A percentile compares a stretch with the other conserved stretches of the same genome.
phyloP scores from a whole-genome alignment of 2,113 vertebrate species.

The Castor canadensis region DNA sequence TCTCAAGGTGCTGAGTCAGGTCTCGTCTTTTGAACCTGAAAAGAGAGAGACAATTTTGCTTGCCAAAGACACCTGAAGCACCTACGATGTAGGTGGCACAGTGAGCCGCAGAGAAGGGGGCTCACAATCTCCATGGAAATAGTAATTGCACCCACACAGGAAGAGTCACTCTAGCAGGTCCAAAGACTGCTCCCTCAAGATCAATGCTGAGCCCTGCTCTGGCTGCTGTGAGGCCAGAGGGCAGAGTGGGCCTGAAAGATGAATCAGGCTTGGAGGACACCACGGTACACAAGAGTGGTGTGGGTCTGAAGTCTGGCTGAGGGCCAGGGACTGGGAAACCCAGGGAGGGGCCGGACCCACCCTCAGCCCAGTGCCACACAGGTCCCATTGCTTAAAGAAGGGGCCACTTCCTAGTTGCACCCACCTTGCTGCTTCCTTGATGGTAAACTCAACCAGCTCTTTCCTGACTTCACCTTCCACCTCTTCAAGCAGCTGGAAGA shows the following conservation, averaged over 20 bases:
- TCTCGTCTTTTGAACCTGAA: conserved; percentile 92
- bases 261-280: neutral
- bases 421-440: conserved; percentile 94
- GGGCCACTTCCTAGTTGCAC: conserved; percentile 14
- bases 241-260: neutral
- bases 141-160: neutral
- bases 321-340: neutral
- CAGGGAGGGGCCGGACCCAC: too few relatives aligned
- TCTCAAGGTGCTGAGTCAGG: conserved; percentile 94
- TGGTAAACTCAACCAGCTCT: conserved; percentile 93
- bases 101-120: too few relatives aligned
- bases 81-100: too few relatives aligned
- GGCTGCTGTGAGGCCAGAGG: neutral
- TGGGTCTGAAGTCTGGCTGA: neutral
- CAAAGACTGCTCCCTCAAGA: neutral
- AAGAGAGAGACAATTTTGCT: neutral
- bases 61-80: neutral
- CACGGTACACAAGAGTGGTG: neutral
- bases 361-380: too few relatives aligned
- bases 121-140: neutral
- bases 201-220: neutral
- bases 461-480: conserved; percentile 92
- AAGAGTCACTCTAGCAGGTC: neutral
- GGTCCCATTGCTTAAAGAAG: neutral
- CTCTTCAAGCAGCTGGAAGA: conserved; percentile 91